These are phyloP conservation scores for Drosophila simulans DNA, from an alignment of 1,140 invertebrate genomes.

Conservation along the genomic window DNA sequence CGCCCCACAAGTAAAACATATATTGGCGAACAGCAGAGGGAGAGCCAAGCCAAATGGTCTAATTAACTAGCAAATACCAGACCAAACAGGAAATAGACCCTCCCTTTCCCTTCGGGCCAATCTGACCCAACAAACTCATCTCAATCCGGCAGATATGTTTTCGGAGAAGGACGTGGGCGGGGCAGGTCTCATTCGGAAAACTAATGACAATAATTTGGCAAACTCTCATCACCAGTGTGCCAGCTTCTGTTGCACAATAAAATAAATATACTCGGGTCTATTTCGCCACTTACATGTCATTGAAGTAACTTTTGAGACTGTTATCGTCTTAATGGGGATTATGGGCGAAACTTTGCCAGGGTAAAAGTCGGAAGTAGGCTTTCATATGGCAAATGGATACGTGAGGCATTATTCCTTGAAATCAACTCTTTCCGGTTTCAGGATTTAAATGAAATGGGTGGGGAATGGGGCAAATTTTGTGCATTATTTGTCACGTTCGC, in stretches of 20 bases:
- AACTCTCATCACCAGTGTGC: constrained; percentile 62
- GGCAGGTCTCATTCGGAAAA: constrained; percentile 53
- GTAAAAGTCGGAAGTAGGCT: constrained; percentile 6
- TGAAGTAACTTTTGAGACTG: constrained; percentile 69
- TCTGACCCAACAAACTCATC: constrained; percentile 42
- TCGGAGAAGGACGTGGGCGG: background rate
- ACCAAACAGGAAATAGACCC: constrained; percentile 15
- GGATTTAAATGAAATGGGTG: constrained; percentile 31
- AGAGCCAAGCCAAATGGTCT: constrained; percentile 57
- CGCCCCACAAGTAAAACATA: constrained; percentile 17
- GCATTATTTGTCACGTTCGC: constrained; percentile 77
- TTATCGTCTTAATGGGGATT: constrained; percentile 62
- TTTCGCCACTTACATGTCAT: constrained; percentile 70
- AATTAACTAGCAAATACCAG: constrained; percentile 66
- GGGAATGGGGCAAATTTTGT: constrained; percentile 41
- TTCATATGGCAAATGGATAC: constrained; percentile 36
- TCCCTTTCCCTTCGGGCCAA: constrained; percentile 37
- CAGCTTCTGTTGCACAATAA: constrained; percentile 67
- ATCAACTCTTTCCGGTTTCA: constrained; percentile 55
- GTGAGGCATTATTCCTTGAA: constrained; percentile 47
- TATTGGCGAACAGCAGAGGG: constrained; percentile 13
- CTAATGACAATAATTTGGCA: constrained; percentile 81
- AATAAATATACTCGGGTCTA: constrained; percentile 74
- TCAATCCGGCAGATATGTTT: constrained; percentile 6
- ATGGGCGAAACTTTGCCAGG: constrained; percentile 39